Base-by-base conservation (phyloP, 2,113 vertebrate species). In the Maylandia zebra region DNA sequence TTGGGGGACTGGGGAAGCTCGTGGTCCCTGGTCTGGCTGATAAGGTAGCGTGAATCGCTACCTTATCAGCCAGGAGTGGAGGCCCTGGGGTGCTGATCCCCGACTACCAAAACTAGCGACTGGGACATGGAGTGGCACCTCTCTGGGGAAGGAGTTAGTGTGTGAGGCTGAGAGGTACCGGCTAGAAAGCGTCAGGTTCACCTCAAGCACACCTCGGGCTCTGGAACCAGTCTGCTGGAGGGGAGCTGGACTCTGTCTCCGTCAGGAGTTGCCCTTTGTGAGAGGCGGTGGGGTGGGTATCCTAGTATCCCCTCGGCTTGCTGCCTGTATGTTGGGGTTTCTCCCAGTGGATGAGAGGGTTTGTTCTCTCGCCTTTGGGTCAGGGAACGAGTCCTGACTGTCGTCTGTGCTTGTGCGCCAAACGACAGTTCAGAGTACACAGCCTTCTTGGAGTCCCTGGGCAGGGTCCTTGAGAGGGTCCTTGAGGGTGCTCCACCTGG, bases 151-250 rank as follows among this genome's bases (percentile, higher is more conserved):
- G 53, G 53, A 56, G 53, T 56, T 56, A 2, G 1, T 56, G 22
- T 24, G n/a, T 7, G 22, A 56, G 53, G 22, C 4, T 56, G 53
- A 56, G 22, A 24, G 53, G 22, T 24, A 56, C 22, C 6, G 3
- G 53, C 22, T 13, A 0, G 53, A 56, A 7, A 56, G 1, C 1
- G 53, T 56, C 53, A 8, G 53, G 53, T 27, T 56, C 22, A 27
- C 55, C 55, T 27, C 55, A 56, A 56, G 53, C 11, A 24, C 53
- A 56, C 53, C 53, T 56, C 4, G 3, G 55, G 11, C 55, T 56
- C 11, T 0, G 0, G 53, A 56, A 0, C 11, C 53, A 56, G 53
- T 13, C 53, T 56, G 22, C 52, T 56, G 53, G 53, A 56, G 53
- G 53, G 6, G 22, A 56, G 53, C 53, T 56, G 22, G 53, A 56